phyloP scores from a whole-genome alignment of 2,797 vertebrate genomes.

The Poecilia gillii region DNA sequence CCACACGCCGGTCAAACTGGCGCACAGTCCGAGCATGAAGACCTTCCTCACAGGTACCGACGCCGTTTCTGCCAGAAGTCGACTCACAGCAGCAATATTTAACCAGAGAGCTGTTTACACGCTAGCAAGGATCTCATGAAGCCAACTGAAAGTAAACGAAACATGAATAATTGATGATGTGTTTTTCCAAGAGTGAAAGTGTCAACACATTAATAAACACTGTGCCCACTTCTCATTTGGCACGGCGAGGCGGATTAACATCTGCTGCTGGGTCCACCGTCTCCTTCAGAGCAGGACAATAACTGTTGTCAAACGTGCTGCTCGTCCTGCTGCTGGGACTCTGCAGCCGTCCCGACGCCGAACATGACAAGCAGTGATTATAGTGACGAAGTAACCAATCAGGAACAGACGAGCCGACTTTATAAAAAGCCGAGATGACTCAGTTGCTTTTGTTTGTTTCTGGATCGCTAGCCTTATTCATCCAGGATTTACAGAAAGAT shows the following conservation, averaged over 20 bases:
- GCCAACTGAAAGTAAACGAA: slow-evolving; percentile 15
- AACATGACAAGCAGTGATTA: background rate
- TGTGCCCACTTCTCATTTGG: background rate
- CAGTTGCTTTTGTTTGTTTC: background rate
- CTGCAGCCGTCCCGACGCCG: background rate
- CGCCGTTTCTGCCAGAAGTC: background rate
- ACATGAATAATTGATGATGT: slow-evolving; percentile 23
- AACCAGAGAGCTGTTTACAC: background rate
- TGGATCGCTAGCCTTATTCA: background rate
- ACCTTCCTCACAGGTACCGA: slow-evolving; percentile 90
- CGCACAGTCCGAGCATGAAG: slow-evolving; percentile 93
- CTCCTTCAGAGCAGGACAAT: background rate
- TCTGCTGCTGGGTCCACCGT: background rate
- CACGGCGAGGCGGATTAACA: background rate
- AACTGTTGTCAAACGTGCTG: background rate
- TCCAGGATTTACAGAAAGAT: background rate
- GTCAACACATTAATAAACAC: slow-evolving; percentile 24
- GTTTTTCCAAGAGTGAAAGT: slow-evolving; percentile 19
- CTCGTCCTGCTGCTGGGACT: background rate
- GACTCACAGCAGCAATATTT: background rate
- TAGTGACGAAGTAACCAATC: background rate
- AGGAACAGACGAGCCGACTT: background rate
- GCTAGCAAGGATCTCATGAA: slow-evolving; percentile 2
- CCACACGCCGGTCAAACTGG: slow-evolving; percentile 94
- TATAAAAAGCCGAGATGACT: background rate